Evolutionary conservation across 2,797 vertebrate genomes (phyloP).

Genomic region (Halcyon smyrnensis): DNA sequence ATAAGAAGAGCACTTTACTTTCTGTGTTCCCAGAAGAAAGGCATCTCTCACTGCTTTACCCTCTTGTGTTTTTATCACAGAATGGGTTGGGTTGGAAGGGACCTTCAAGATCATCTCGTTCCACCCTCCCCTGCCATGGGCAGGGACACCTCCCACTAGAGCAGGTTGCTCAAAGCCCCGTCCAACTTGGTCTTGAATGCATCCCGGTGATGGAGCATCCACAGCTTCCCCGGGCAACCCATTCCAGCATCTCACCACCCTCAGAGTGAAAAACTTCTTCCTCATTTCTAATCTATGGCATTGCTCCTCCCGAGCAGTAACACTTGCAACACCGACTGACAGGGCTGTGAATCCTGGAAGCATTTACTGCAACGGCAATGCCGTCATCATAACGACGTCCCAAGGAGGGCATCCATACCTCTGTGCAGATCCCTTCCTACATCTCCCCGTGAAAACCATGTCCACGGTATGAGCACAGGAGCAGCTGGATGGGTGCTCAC

Average conservation of each 20-base stretch:
- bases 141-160: too few relatives aligned
- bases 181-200: too few relatives aligned
- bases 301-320: background rate
- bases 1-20: background rate
- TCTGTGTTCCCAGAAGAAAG: background rate
- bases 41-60: background rate
- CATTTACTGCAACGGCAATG: background rate
- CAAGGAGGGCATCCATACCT: background rate
- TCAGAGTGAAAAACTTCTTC: too few relatives aligned
- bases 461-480: rapidly evolving
- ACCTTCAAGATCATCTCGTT: too few relatives aligned
- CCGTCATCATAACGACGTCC: background rate
- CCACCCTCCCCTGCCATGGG: too few relatives aligned
- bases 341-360: background rate
- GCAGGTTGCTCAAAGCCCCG: too few relatives aligned
- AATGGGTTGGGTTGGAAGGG: too few relatives aligned
- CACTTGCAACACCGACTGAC: background rate
- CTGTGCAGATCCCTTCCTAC: background rate
- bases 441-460: background rate
- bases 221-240: too few relatives aligned
- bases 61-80: background rate
- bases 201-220: too few relatives aligned
- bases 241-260: too few relatives aligned
- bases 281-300: background rate
- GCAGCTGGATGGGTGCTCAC: background rate